A percentile compares a stretch with the other conserved stretches of the same genome.
Conservation (phyloP, 2,888 invertebrate species). For the Hypolimnas misippus region DNA sequence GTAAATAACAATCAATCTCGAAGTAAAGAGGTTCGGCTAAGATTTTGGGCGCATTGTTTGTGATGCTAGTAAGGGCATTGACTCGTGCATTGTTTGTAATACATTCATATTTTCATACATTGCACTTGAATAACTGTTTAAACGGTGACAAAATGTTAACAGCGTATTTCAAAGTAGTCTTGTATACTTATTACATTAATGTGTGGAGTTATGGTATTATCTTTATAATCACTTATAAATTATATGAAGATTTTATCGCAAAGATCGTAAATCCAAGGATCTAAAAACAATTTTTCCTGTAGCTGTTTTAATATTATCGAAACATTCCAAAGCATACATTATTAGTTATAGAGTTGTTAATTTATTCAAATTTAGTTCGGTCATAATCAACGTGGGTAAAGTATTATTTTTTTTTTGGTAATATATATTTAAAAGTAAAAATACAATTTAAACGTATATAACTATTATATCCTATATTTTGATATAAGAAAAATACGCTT, state of each 20-base stretch:
- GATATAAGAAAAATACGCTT: too few species aligned
- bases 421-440: too few species aligned
- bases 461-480: too few species aligned
- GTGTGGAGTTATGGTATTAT: background rate
- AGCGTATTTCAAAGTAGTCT: background rate
- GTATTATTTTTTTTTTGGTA: too few species aligned
- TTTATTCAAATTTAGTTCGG: too few species aligned
- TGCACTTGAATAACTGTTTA: conserved; percentile 38
- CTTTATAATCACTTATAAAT: background rate
- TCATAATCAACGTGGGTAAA: background rate
- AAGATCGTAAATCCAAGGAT: conserved; percentile 7
- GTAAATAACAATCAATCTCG: conserved; percentile 15
- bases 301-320: conserved; percentile 23
- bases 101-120: conserved; percentile 31
- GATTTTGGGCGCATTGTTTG: conserved; percentile 53
- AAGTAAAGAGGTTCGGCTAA: conserved; percentile 55
- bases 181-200: background rate
- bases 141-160: conserved; percentile 30
- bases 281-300: conserved; percentile 16
- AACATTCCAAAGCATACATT: background rate
- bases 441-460: too few species aligned
- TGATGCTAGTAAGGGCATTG: conserved; percentile 58
- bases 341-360: background rate
- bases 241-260: conserved; percentile 8
- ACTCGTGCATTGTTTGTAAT: conserved; percentile 49